phyloP scores from a whole-genome alignment of 2,113 vertebrate species.

The Arizona elegans region DNA sequence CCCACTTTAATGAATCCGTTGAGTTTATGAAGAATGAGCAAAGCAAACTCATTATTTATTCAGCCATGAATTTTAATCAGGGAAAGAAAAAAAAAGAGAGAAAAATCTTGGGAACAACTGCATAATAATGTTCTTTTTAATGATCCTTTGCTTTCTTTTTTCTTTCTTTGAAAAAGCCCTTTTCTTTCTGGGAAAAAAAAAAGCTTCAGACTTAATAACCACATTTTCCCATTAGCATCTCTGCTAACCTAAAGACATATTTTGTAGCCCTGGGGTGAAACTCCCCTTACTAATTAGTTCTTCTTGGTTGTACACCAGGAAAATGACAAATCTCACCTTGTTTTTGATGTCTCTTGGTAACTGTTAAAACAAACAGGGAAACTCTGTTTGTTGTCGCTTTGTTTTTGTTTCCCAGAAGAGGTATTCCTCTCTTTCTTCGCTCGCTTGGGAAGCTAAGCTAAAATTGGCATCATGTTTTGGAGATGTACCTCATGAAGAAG shows the following conservation, averaged over 20 bases:
- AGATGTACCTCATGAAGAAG: conserved; percentile 17
- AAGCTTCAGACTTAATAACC: conserved; percentile 63
- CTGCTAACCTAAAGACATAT: conserved; percentile 71
- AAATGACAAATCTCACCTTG: conserved; percentile 73
- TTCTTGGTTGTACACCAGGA: conserved; percentile 62
- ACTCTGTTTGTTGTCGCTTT: neutral
- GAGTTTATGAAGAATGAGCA: conserved; percentile 35
- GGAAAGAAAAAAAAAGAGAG: conserved; percentile 28
- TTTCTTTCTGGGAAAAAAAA: conserved; percentile 60
- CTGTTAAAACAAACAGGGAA: conserved; percentile 54
- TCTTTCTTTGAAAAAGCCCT: neutral
- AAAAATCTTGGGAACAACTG: conserved; percentile 57
- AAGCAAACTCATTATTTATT: conserved; percentile 64
- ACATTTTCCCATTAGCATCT: conserved; percentile 66
- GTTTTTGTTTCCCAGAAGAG: conserved; percentile 43
- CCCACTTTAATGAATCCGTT: conserved; percentile 58
- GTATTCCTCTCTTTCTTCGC: conserved; percentile 13
- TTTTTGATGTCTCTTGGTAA: conserved; percentile 65
- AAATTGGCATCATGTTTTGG: neutral
- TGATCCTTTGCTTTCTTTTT: conserved; percentile 52
- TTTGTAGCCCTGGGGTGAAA: conserved; percentile 61
- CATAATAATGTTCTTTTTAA: conserved; percentile 59
- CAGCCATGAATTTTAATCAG: conserved; percentile 58
- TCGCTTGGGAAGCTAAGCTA: conserved; percentile 37
- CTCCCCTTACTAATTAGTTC: conserved; percentile 70